Evolutionary conservation across 2,113 vertebrate genomes (phyloP).

Genomic region (Dasyprocta punctata): DNA sequence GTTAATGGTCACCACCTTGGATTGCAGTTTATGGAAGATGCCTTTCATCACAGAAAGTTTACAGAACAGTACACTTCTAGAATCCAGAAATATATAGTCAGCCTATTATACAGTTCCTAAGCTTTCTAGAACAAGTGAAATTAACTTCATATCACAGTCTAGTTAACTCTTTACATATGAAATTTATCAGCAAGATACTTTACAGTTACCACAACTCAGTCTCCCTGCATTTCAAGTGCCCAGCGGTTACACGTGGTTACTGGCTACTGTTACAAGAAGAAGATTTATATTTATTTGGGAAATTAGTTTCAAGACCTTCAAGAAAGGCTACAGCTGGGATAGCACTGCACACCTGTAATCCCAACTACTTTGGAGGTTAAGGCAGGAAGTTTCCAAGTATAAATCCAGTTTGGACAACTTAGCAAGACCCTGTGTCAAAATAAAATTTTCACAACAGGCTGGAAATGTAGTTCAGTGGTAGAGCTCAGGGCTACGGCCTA

Average conservation of each 20-base stretch:
- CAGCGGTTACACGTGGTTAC: no score
- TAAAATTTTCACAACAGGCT: not conserved
- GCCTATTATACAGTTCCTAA: not conserved
- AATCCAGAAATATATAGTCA: not conserved
- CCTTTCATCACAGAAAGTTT: not conserved
- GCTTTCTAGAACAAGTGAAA: conserved; percentile 21
- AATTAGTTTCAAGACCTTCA: not conserved
- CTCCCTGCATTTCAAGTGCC: not conserved
- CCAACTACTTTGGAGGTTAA: not conserved
- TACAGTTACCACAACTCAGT: not conserved
- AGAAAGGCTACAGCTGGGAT: not conserved
- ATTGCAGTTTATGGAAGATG: not conserved
- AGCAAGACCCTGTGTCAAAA: not conserved
- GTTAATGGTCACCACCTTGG: not conserved
- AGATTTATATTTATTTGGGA: not conserved
- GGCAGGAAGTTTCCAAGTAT: not conserved
- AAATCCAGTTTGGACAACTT: not conserved
- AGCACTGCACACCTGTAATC: not conserved
- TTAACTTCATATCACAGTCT: not conserved
- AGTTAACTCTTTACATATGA: not conserved
- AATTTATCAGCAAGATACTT: not conserved
- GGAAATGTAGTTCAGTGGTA: not conserved
- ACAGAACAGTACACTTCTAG: not conserved
- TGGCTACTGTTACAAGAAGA: not conserved
- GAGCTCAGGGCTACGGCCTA: not conserved